These are phyloP conservation scores for Neuroscelio doddi DNA, from an alignment of 2,888 invertebrate species.

Conservation along the genomic window DNA sequence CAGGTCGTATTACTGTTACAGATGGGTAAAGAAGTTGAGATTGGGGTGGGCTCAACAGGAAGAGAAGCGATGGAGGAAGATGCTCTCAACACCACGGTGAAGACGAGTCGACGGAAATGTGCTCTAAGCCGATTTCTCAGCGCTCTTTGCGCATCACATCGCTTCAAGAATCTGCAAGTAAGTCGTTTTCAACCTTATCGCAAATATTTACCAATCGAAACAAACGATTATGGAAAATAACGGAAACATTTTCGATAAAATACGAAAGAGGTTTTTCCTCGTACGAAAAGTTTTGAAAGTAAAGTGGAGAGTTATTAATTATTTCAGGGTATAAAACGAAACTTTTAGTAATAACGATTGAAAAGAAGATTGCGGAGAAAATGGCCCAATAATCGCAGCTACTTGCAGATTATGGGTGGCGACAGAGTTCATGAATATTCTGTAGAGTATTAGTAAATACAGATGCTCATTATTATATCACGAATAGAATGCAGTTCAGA, in stretches of 20 bases:
- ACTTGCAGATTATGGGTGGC: constrained; percentile 22
- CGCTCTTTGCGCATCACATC: constrained; percentile 80
- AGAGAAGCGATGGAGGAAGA: constrained; percentile 54
- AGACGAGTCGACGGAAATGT: constrained; percentile 51
- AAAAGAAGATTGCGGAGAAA: neutral
- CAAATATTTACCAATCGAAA: too few species aligned
- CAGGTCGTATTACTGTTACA: constrained; percentile 27
- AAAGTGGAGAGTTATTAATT: too few species aligned
- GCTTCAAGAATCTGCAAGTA: constrained; percentile 87
- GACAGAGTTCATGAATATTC: constrained; percentile 34
- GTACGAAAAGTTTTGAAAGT: too few species aligned
- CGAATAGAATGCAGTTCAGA: constrained; percentile 31
- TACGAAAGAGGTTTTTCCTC: too few species aligned
- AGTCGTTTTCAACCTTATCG: constrained; percentile 57
- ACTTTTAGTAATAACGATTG: too few species aligned
- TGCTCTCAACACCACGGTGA: constrained; percentile 45
- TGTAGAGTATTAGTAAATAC: constrained; percentile 24
- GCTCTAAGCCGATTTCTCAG: constrained; percentile 63
- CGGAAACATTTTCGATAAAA: too few species aligned
- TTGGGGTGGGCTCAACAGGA: constrained; percentile 55
- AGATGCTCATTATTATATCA: constrained; percentile 42
- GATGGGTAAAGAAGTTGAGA: constrained; percentile 62
- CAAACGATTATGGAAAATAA: too few species aligned
- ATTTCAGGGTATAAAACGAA: too few species aligned
- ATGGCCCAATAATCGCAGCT: constrained; percentile 2